Conservation (phyloP, 2,113 vertebrate genomes). For the Neolamprologus sp. region DNA sequence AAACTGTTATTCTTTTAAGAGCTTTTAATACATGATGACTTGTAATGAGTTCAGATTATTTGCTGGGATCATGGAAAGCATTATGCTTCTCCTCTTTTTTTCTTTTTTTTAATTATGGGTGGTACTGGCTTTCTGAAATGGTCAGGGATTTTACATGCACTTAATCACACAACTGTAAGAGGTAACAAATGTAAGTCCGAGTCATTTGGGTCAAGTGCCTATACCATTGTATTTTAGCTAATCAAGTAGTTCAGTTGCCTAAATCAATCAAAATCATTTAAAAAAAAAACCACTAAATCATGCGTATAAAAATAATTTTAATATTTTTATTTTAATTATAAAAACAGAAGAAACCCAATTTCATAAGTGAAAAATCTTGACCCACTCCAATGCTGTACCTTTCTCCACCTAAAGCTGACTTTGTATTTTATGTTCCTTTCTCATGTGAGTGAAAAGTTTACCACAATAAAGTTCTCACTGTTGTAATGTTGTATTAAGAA, state of each 20-base stretch:
- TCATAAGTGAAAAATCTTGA: neutral
- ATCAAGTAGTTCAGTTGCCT: neutral
- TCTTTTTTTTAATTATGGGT: neutral
- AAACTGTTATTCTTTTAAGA: neutral
- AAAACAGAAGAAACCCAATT: neutral
- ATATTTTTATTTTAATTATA: neutral
- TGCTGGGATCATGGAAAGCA: neutral
- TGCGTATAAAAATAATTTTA: neutral
- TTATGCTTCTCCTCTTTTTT: neutral
- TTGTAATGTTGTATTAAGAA: neutral
- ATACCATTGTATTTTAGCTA: neutral
- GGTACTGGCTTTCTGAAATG: neutral
- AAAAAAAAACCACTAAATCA: neutral
- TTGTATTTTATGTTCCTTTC: neutral
- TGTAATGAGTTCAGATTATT: neutral
- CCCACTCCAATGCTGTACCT: neutral
- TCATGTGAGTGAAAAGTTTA: neutral
- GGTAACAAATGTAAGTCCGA: neutral
- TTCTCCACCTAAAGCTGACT: neutral
- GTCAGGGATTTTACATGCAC: neutral
- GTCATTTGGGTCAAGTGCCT: neutral
- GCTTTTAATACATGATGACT: neutral
- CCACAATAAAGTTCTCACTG: neutral
- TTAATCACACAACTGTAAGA: neutral
- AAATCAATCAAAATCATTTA: neutral